These are phyloP conservation scores for Phalloptychus januarius DNA, from an alignment of 2,797 vertebrate genomes.

Conservation along the genomic window DNA sequence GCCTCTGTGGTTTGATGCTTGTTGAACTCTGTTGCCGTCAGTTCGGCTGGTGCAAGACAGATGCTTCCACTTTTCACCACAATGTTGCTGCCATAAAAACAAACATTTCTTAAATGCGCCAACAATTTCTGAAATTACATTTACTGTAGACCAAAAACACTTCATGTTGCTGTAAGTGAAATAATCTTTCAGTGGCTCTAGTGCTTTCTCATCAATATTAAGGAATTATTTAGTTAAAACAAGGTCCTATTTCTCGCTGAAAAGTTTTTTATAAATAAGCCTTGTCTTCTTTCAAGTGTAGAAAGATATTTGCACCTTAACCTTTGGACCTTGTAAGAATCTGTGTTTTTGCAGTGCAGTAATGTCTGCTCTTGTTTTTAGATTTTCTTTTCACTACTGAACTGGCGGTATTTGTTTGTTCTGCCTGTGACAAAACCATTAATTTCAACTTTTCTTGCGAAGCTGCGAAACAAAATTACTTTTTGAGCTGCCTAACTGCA, in stretches of 20 bases:
- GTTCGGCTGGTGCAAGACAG: constrained; percentile 1
- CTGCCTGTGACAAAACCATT: not conserved
- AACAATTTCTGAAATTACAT: not conserved
- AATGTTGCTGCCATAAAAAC: not conserved
- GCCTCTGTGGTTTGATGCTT: constrained; percentile 17
- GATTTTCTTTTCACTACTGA: not conserved
- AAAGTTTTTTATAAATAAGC: no score
- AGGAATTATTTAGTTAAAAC: no score
- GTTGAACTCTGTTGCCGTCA: not conserved
- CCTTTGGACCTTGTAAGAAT: no score
- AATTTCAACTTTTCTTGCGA: not conserved
- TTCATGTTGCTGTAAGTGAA: no score
- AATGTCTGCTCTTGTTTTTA: not conserved
- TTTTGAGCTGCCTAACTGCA: not conserved
- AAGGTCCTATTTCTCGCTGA: no score
- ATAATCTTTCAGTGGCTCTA: no score
- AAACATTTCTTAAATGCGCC: not conserved
- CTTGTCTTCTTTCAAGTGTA: no score
- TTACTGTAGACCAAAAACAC: not conserved
- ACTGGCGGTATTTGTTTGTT: not conserved
- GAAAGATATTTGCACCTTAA: no score
- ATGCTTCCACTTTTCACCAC: constrained; percentile 1
- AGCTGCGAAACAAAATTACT: not conserved
- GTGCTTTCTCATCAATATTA: no score
- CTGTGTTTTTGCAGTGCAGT: no score